Base-by-base conservation (phyloP, 2,888 invertebrate genomes). In the Orthonevra nobilis region DNA sequence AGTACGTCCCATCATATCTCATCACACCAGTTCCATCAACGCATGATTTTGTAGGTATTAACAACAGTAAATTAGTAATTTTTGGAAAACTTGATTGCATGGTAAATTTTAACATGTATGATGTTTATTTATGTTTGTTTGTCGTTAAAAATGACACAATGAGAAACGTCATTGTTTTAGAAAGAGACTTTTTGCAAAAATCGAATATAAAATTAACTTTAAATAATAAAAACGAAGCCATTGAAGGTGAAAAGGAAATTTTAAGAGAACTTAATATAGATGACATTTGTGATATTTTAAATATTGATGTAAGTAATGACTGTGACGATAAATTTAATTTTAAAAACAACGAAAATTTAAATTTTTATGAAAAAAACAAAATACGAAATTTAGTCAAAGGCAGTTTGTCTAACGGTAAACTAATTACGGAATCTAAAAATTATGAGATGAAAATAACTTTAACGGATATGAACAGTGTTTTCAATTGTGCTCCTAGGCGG, bases 301-400 rank as follows among this genome's bases (percentile, higher is more conserved):
- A 36, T 50, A 69, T 60, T 12, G 42, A 69, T 60, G 34, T 19
- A 9, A 60, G 32, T 9, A 19, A 44, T 61, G 7, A 46, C 15
- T 7, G 38, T 6, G 46, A 70, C 6, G 15, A 70, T 30, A 23
- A 10, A 2, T 9, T 52, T 61, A 36, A 9, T 17, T 17, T 54
- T 12, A 36, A 61, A 6, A 54, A 54, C 7, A 70, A 64, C 17
- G 52, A 64, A 26, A 52, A 34, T 38, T 64, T 52, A n/a, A 42
- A 4, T 17, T 30, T 26, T 9, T 32, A 12, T 32, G 64, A 64
- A 1, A 52, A 54, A 64, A 19, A 10, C 6, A 10, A 30, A 26
- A 10, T 64, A 3, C 32, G 3, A 44, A 54, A 20, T 19, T 54
- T 64, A 34, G 26, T 66, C 32, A 34, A 17, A 4, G 5, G 64